Conservation (phyloP, 2,113 vertebrate species). For the Dromas ardeola region DNA sequence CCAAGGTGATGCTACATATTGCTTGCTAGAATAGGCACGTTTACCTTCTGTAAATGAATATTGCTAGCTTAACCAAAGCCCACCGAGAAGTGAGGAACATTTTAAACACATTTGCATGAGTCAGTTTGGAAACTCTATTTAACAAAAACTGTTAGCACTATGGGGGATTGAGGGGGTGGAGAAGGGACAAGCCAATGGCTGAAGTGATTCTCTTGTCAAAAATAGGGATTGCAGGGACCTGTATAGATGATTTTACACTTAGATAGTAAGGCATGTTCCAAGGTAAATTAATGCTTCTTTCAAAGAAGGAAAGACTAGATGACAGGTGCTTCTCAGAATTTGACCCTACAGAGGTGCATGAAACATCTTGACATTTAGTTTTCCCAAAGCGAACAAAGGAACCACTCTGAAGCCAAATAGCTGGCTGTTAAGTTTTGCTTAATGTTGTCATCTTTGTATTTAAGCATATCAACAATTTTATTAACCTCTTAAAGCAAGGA, state of each 20-base stretch:
- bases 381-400: background rate
- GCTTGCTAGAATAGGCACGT: background rate
- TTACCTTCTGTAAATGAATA: background rate
- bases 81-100: background rate
- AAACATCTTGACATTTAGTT: background rate
- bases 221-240: background rate
- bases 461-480: background rate
- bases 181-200: background rate
- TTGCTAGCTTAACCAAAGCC: background rate
- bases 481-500: background rate
- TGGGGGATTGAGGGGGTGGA: rapidly evolving
- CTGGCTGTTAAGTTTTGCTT: background rate
- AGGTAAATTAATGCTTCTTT: background rate
- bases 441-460: background rate
- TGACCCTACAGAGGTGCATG: background rate
- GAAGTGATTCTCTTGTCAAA: background rate
- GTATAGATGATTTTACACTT: background rate
- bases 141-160: background rate
- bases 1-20: background rate
- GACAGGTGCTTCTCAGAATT: background rate
- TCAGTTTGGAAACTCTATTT: background rate
- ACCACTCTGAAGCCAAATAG: background rate
- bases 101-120: background rate
- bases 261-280: background rate
- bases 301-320: background rate